Base-by-base conservation (phyloP, 2,888 invertebrate species). In the Parnassius apollo region DNA sequence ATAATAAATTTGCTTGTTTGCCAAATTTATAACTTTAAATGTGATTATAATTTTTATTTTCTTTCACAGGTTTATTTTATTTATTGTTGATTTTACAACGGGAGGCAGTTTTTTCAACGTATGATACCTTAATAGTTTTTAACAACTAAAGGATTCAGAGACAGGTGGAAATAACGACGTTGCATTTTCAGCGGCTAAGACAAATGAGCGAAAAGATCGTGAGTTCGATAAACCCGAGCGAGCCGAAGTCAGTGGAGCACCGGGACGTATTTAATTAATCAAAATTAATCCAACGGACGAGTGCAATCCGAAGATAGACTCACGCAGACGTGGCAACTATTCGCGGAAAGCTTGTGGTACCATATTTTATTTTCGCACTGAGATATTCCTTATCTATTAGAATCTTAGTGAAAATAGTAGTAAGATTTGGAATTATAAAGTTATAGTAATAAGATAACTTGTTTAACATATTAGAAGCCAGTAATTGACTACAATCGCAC, bases 311-410 rank as follows among this genome's bases (percentile, higher is more conserved):
- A 51, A 65, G 56, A 59, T 59, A 42, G 12, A 58, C 18, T 65
- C 67, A 69, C 75, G 18, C 13, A 73, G 2, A 9, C 35, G 12
- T 35, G 11, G 12, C 10, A 9, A 56, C 56, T 56, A 48, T 54
- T 56, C n/a, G 46, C 46, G 11, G 25, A 13, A 46, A 45, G 8
- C n/a, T 42, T 53, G 35, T 11, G n/a, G n/a, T 49, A 18, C 13
- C 49, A 49, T 13, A 49, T 49, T 9, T 13, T 13, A 9, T 9
- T 49, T 12, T 13, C 13, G 12, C n/a, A 12, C 11, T 12, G 46
- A n/a, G 12, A 46, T 46, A 12, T n/a, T 46, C 46, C 46, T 46
- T 7, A 4, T 12, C n/a, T 46, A 46, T 35, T 7, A 25, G 4
- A 4, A 35, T 3, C 35, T 35, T 7, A 1, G 7, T 1, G 4